phyloP scores from a whole-genome alignment of 2,797 vertebrate genomes.

The Chanos chanos region DNA sequence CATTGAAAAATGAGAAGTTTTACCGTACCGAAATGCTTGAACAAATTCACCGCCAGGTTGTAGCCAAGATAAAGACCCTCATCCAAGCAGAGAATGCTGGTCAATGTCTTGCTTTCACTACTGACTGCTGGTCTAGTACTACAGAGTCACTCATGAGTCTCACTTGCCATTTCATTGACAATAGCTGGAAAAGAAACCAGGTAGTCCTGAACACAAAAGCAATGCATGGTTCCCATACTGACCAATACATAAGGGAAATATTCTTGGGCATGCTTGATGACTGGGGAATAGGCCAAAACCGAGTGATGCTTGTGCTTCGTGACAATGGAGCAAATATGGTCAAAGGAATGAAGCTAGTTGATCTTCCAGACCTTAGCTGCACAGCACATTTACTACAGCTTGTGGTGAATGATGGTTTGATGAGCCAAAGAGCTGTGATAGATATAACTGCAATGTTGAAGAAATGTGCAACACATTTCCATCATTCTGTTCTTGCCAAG shows the following conservation, averaged over 20 bases:
- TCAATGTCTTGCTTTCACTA: slow-evolving; percentile 17
- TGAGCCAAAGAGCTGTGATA: slow-evolving; percentile 21
- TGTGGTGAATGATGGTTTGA: slow-evolving; percentile 26
- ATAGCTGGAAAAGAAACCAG: slow-evolving; percentile 3
- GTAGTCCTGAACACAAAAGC: slow-evolving; percentile 13
- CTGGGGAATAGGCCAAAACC: slow-evolving; percentile 12
- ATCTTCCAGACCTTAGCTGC: slow-evolving; percentile 39
- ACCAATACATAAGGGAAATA: slow-evolving; percentile 17
- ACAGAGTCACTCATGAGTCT: slow-evolving; percentile 18
- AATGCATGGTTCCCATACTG: slow-evolving; percentile 17
- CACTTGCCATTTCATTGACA: slow-evolving; percentile 19
- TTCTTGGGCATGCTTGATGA: slow-evolving; percentile 23
- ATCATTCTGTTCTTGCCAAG: slow-evolving; percentile 25
- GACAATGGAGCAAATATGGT: slow-evolving; percentile 39
- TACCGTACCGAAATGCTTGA: background rate
- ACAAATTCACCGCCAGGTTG: too few relatives aligned
- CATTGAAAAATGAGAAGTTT: slow-evolving; percentile 14
- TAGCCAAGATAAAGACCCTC: too few relatives aligned
- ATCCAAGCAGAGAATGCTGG: slow-evolving; percentile 5
- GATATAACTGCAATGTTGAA: slow-evolving; percentile 10
- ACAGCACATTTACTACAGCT: slow-evolving; percentile 29
- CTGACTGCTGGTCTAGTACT: slow-evolving; percentile 26
- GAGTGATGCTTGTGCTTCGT: slow-evolving; percentile 23
- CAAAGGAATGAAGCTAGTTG: slow-evolving; percentile 24
- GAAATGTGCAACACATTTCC: slow-evolving; percentile 29